phyloP scores from a whole-genome alignment of 2,797 vertebrate species.

The Premnoplex brunnescens region DNA sequence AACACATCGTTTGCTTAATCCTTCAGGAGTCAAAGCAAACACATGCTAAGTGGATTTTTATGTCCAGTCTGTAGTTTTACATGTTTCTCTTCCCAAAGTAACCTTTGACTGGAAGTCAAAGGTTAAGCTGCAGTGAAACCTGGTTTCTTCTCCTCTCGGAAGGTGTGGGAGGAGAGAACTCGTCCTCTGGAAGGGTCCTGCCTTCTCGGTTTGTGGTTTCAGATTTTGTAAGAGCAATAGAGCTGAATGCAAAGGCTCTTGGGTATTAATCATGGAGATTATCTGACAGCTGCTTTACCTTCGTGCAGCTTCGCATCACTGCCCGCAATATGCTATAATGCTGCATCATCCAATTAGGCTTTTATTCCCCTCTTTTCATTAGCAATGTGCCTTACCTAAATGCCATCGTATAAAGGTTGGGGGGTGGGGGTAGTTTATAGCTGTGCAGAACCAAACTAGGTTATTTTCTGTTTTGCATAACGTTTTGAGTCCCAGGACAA shows the following conservation, averaged over 20 bases:
- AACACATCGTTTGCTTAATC: fast-evolving
- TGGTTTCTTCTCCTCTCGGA: fast-evolving
- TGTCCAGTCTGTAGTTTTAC: not conserved
- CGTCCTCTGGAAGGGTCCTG: not conserved
- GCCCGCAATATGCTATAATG: not conserved
- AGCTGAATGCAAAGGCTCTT: not conserved
- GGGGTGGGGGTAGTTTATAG: not conserved
- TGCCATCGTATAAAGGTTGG: not conserved
- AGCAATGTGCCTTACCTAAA: not conserved
- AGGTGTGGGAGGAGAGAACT: not conserved
- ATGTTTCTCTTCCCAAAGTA: not conserved
- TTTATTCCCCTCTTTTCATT: not conserved
- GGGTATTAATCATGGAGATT: not conserved
- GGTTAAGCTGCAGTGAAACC: not conserved
- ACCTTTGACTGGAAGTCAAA: not conserved
- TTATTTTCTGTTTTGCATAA: not conserved
- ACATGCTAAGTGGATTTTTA: not conserved
- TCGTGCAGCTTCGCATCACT: not conserved
- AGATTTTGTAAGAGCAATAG: not conserved
- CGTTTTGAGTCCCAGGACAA: not conserved
- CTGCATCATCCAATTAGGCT: not conserved
- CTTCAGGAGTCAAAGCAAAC: not conserved
- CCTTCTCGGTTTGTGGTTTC: not conserved
- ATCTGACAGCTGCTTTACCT: conserved; percentile 16
- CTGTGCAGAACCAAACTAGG: not conserved